These are phyloP conservation scores for Meghimatium bilineatum DNA, from an alignment of 2,888 invertebrate species.

Conservation along the genomic window DNA sequence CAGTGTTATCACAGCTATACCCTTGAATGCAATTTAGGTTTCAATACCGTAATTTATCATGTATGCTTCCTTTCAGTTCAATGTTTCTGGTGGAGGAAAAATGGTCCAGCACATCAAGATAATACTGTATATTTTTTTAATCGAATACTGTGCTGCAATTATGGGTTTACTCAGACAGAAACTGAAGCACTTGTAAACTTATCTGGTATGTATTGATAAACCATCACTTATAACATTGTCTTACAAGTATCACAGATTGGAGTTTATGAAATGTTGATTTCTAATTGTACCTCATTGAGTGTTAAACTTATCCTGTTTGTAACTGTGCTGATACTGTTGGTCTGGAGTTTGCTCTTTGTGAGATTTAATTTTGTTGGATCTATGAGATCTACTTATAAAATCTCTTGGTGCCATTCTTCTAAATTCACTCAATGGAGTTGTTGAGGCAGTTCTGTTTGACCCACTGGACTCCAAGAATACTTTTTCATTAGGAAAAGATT, in stretches of 20 bases:
- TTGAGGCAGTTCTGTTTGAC: neutral
- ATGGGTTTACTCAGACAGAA: no score
- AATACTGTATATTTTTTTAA: no score
- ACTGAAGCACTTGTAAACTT: no score
- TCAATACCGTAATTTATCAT: no score
- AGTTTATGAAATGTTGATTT: neutral
- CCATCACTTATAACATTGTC: neutral
- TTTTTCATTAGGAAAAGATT: neutral
- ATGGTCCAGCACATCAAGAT: no score
- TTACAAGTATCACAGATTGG: constrained; percentile 6
- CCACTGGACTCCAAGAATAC: neutral
- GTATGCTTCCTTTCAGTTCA: no score
- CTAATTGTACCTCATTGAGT: neutral
- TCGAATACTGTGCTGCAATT: no score
- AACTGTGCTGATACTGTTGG: no score
- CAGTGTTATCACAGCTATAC: no score
- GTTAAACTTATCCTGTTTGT: neutral
- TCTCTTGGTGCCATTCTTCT: neutral
- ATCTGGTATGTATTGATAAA: no score
- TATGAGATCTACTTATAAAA: neutral
- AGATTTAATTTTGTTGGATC: neutral
- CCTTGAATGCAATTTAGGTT: no score
- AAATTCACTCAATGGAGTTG: neutral
- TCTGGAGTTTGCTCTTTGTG: neutral
- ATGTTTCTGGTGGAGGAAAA: neutral